Base-by-base conservation (phyloP, 2,797 vertebrate species). In the Tympanoctomys barrerae region DNA sequence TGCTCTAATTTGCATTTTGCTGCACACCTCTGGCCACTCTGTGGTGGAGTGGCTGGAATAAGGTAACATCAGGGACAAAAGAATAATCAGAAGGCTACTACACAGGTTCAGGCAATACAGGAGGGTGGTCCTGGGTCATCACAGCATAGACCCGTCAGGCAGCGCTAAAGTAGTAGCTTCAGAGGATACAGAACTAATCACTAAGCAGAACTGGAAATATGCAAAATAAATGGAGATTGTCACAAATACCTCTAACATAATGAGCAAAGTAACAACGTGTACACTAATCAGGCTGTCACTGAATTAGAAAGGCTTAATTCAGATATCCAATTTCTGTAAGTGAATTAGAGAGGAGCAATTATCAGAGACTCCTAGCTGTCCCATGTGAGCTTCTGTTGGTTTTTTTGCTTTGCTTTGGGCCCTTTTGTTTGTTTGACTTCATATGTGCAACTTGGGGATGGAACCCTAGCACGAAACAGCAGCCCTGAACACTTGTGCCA, bases 1-100 rank as follows among this genome's bases (percentile, higher is more conserved):
- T 89, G 14, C 19, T 91, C 24, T 78, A 5, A 85, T 89, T 61
- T 93, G 14, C 22, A 89, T 94, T 89, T 95, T 49, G 89, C 89
- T 9, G 75, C 21, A 87, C 5, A 81, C 1, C 4, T 73, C 89
- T 90, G 33, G 19, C 33, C 70, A n/a, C 6, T 13, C 12, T 71
- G 3, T 54, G 71, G 12, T 24, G 54, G 39, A 94, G 54, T 75
- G 57, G 66, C 68, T 90, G 10, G 31, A 79, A 64, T 54, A 92
- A 88, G 54, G 19, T n/a, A 89, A 84, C 12, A 39, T 2, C 39
- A 89, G 62, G 93, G 52, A 31, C 18, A 89, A 28, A 16, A 93
- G 52, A 71, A 19, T 42, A 94, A 89, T 52, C 26, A 33, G 1
- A 68, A 68, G 12, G 18, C 16, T 80, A 77, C 66, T 90, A n/a